phyloP scores from a whole-genome alignment of 2,113 vertebrate species.

The Himantopus leucocephalus region DNA sequence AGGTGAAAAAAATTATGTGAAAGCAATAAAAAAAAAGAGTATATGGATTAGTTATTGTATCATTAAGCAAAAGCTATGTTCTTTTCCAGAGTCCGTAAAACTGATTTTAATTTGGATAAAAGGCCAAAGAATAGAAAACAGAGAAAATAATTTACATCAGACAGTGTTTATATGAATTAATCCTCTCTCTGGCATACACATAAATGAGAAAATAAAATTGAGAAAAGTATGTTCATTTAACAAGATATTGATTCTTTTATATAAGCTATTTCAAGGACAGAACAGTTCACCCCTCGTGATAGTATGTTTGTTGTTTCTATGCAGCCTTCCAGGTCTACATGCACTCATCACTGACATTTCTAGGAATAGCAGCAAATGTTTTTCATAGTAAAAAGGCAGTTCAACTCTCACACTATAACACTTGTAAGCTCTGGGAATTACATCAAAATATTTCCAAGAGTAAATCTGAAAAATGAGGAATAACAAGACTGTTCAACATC shows the following conservation, averaged over 20 bases:
- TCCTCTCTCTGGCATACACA: neutral
- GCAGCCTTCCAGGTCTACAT: neutral
- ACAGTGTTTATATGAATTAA: neutral
- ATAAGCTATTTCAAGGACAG: neutral
- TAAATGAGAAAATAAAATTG: neutral
- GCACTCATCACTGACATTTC: neutral
- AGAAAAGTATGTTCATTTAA: neutral
- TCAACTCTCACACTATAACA: neutral
- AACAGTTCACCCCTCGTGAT: neutral
- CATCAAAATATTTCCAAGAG: neutral
- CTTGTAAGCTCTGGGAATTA: neutral
- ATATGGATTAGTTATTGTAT: neutral
- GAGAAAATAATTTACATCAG: neutral
- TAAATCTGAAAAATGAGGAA: neutral
- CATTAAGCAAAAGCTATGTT: neutral
- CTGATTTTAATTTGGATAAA: neutral
- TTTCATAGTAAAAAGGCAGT: neutral
- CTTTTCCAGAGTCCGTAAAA: neutral
- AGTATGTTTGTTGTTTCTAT: neutral
- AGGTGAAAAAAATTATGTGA: neutral
- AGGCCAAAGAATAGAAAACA: neutral
- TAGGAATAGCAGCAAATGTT: neutral
- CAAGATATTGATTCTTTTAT: neutral
- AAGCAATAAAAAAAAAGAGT: neutral
- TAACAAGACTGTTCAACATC: neutral